Evolutionary conservation across 2,113 vertebrate species (phyloP).

Genomic region (Gambusia holbrooki): DNA sequence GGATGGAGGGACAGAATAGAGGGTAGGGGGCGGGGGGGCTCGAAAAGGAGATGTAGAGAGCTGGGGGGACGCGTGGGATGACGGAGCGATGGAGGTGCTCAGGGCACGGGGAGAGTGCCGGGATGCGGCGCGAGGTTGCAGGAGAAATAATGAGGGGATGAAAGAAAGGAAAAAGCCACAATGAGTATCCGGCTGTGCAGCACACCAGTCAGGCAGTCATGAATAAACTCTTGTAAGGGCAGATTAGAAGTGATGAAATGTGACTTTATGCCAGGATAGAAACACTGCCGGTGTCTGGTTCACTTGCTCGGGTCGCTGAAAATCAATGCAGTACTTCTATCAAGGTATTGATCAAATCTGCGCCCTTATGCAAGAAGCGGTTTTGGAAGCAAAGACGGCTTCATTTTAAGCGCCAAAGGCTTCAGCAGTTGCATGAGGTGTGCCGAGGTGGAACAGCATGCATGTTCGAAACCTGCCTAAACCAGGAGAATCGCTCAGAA

Average conservation of each 20-base stretch:
- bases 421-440: too few species aligned
- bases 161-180: slow-evolving; percentile 37
- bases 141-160: slow-evolving; percentile 63
- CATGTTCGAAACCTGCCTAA: too few species aligned
- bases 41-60: slow-evolving; percentile 64
- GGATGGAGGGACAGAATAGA: slow-evolving; percentile 38
- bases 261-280: slow-evolving; percentile 4
- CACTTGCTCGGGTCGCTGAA: not conserved
- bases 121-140: slow-evolving; percentile 34
- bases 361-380: not conserved
- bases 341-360: not conserved
- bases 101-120: slow-evolving; percentile 37
- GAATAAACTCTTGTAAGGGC: slow-evolving; percentile 35
- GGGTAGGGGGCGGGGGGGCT: slow-evolving; percentile 19
- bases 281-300: slow-evolving; percentile 10
- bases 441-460: too few species aligned
- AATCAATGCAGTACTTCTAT: not conserved
- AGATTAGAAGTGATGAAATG: slow-evolving; percentile 25
- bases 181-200: slow-evolving; percentile 15
- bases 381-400: too few species aligned
- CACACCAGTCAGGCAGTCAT: slow-evolving; percentile 24
- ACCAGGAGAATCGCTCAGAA: too few species aligned
- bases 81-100: slow-evolving; percentile 55
- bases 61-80: slow-evolving; percentile 30
- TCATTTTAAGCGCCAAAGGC: too few species aligned